Base-by-base conservation (phyloP, 2,113 vertebrate genomes). In the Accipiter virgatus region DNA sequence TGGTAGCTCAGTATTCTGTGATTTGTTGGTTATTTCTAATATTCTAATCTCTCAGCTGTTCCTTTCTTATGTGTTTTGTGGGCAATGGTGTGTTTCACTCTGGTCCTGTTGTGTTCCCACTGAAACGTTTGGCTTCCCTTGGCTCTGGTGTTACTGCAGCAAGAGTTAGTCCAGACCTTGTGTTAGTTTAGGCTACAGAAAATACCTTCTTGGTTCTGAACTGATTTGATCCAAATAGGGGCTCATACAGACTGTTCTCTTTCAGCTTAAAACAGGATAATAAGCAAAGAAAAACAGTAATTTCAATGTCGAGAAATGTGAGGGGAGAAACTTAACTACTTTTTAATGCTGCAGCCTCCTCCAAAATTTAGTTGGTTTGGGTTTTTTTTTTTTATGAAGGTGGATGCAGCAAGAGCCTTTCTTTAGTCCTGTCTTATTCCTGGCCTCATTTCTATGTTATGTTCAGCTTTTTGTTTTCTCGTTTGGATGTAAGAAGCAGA, bases 101-200 rank as follows among this genome's bases (percentile, higher is more conserved):
- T 0, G 0, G 9, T 55, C 23, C 23, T 0, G 0, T 34, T 52
- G 27, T 29, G 21, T 32, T 81, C 31, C 48, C 52, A 16, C 21
- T 26, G 34, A 38, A 59, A 36, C 26, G 26, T 77, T 2, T 43
- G 71, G 4, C 13, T 65, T 58, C 36, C 5, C 25, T 48, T 53
- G 45, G 32, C 79, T 65, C 42, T 0, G 0, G 29, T 43, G 65
- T 42, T 59, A 27, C 38, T 4, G 17, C 72, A 79, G 42, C 59
- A 63, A 18, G 75, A 73, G n/a, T 78, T 45, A 32, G 38, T 18
- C 27, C 88, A 71, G 27, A 26, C 40, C 47, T 89, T 6, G 4
- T 43, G 32, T 70, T 61, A 25, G 11, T 27, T 34, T 17, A 63
- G 53, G n/a, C 14, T 40, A 3, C 56, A 32, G 59, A 66, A 61